Evolutionary conservation across 2,797 vertebrate species (phyloP).

Genomic region (Leuciscus waleckii): DNA sequence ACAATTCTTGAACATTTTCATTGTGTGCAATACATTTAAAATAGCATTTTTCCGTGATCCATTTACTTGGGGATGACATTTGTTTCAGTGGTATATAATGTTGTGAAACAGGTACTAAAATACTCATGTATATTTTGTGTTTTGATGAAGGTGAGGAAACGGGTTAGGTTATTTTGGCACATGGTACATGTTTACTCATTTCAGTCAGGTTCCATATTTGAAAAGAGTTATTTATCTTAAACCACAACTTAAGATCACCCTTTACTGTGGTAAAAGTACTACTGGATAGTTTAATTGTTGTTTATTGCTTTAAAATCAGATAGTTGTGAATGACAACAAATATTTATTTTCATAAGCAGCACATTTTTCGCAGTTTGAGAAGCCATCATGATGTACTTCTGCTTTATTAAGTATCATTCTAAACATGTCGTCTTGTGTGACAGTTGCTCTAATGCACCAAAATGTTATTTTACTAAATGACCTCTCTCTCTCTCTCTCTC

Average conservation of each 20-base stretch:
- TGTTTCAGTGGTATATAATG: background rate
- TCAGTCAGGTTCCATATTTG: background rate
- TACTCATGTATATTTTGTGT: background rate
- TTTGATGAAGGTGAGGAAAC: background rate
- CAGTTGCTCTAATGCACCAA: conserved; percentile 22
- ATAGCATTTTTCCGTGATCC: background rate
- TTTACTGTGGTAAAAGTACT: background rate
- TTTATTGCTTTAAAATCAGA: background rate
- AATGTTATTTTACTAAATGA: conserved; percentile 38
- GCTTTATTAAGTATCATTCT: conserved; percentile 15
- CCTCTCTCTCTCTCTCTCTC: conserved; percentile 22
- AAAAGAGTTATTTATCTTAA: too few species aligned
- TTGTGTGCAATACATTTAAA: background rate
- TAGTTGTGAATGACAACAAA: background rate
- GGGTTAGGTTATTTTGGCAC: background rate
- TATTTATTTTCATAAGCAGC: background rate
- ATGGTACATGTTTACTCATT: background rate
- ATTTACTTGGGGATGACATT: background rate
- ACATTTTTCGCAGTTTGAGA: background rate
- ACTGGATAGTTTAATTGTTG: background rate
- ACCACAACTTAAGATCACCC: background rate
- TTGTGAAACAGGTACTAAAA: too few species aligned
- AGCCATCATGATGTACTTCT: background rate
- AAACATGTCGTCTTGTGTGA: conserved; percentile 12
- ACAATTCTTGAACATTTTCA: background rate